Evolutionary conservation across 2,113 vertebrate genomes (phyloP).

Genomic region (Psittacula cyanocephala): DNA sequence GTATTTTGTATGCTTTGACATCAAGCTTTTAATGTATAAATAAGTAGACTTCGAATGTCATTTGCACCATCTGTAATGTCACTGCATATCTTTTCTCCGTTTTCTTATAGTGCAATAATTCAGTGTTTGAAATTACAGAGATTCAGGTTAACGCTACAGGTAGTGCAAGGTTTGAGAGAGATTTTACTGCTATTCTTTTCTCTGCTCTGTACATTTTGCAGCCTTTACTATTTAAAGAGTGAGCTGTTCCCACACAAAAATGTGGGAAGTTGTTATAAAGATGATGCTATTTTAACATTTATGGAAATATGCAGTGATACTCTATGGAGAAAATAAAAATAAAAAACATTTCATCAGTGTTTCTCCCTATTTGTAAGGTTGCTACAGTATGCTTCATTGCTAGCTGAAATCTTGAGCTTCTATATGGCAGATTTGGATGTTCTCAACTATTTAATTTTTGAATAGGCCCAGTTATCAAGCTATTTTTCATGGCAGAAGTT

Average conservation of each 20-base stretch:
- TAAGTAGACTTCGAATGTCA: not conserved
- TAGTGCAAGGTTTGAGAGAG: not conserved
- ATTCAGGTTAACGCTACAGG: not conserved
- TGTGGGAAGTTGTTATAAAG: not conserved
- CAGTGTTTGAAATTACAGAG: not conserved
- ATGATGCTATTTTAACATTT: not conserved
- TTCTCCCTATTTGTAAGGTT: not conserved
- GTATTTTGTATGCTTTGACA: not conserved
- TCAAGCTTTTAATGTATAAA: not conserved
- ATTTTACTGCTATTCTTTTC: not conserved
- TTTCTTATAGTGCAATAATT: not conserved
- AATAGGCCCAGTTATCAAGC: not conserved
- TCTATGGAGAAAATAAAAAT: not conserved
- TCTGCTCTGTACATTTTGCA: not conserved
- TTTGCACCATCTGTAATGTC: not conserved
- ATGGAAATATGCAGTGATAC: not conserved
- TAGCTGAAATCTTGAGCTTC: conserved; percentile 21
- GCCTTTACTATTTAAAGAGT: not conserved
- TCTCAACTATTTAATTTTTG: conserved; percentile 44
- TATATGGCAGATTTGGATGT: conserved; percentile 17
- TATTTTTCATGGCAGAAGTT: conserved; percentile 29
- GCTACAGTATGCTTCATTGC: not conserved
- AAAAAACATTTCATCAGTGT: not conserved
- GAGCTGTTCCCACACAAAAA: not conserved
- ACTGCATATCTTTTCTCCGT: not conserved